Conservation (phyloP, 1,140 invertebrate genomes). For the Pomacea maculata region DNA sequence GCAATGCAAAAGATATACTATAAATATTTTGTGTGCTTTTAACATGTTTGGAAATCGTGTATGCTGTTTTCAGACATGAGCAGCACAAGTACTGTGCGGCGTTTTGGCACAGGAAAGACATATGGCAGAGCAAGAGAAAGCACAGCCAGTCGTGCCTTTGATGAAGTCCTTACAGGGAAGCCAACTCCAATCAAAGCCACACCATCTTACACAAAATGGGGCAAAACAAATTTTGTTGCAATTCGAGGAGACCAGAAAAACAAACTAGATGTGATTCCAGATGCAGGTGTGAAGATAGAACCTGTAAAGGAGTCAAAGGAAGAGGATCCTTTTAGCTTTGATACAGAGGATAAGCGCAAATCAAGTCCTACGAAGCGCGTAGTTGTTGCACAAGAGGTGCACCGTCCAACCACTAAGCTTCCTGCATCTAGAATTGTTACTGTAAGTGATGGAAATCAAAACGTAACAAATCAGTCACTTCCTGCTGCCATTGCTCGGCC, state of each 20-base stretch:
- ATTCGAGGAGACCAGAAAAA: conserved; percentile 33
- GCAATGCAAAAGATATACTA: no score
- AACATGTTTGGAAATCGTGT: not conserved
- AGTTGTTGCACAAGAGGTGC: conserved; percentile 1
- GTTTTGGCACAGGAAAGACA: conserved; percentile 34
- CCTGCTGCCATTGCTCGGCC: conserved; percentile 2
- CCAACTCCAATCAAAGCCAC: conserved; percentile 38
- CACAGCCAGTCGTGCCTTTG: conserved; percentile 43
- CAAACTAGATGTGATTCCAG: conserved; percentile 22
- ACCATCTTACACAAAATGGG: conserved; percentile 46
- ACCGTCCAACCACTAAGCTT: conserved; percentile 22
- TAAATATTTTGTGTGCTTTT: no score
- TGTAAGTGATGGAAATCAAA: not conserved
- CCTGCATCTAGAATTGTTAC: conserved; percentile 34
- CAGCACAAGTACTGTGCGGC: conserved; percentile 15
- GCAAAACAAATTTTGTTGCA: conserved; percentile 47
- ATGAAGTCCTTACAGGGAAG: conserved; percentile 44
- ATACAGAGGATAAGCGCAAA: conserved; percentile 41
- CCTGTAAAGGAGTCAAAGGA: conserved; percentile 34
- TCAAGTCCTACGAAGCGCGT: conserved; percentile 25
- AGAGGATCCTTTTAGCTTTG: conserved; percentile 52
- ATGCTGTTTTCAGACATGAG: conserved; percentile 21
- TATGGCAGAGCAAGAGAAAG: conserved; percentile 39
- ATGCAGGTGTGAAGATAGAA: conserved; percentile 22
- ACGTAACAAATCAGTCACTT: not conserved